Evolutionary conservation across 2,113 vertebrate genomes (phyloP).

Genomic region (Pelodiscus sinensis): DNA sequence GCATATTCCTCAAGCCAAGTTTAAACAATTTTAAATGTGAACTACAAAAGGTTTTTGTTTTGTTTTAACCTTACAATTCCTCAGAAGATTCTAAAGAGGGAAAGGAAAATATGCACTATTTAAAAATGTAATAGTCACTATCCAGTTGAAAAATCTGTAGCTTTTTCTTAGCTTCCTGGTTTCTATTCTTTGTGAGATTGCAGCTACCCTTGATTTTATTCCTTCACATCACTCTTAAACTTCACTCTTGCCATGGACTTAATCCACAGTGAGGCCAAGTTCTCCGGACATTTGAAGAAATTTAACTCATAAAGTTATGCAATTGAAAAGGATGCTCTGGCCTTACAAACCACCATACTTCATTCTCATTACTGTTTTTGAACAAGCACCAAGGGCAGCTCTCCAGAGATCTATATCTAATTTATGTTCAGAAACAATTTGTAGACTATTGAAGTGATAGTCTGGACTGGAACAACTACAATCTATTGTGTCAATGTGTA

Average conservation of each 20-base stretch:
- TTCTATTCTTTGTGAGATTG: background rate
- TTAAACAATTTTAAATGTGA: background rate
- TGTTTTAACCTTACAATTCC: background rate
- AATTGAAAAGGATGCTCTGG: background rate
- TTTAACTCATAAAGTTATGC: accelerated
- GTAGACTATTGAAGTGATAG: background rate
- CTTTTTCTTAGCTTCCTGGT: background rate
- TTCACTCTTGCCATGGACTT: background rate
- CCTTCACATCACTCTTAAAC: background rate
- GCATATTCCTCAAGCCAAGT: background rate
- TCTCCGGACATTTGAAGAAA: background rate
- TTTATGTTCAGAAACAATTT: constrained; percentile 30
- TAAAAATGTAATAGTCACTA: background rate
- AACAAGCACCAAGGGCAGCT: constrained; percentile 4
- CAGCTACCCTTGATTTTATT: background rate
- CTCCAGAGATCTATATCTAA: background rate
- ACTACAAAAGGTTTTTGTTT: background rate
- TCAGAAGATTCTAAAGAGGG: background rate
- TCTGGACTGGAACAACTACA: background rate
- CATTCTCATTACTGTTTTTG: background rate
- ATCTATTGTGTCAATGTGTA: background rate
- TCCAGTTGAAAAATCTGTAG: background rate
- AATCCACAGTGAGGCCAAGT: background rate
- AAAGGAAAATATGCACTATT: background rate
- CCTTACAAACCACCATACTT: background rate